Base-by-base conservation (phyloP, 2,797 vertebrate genomes). In the Acrossocheilus fasciatus region DNA sequence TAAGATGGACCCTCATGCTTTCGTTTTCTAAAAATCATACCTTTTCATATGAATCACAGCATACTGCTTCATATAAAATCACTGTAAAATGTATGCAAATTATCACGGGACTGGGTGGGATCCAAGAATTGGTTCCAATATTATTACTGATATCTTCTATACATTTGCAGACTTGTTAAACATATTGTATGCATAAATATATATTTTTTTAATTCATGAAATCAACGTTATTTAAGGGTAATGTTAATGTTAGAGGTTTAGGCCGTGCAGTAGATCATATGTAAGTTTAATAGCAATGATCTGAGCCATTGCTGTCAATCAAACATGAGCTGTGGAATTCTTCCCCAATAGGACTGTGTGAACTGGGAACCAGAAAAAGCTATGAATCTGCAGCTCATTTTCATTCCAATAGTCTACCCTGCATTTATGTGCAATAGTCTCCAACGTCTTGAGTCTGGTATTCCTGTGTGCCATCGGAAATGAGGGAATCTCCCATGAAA, bases 381-480 rank as follows among this genome's bases (percentile, higher is more conserved):
- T 88, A 81, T 81, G 43, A 69, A 88, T 87, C 86, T 88, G 75
- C 83, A 80, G 80, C 72, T 91, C 82, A 88, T 90, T 91, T 87
- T 85, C 82, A 89, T 89, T 90, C 79, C 14, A 62, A 85, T 78
- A 66, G 76, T 85, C 59, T 54, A 47, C 59, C 47, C 78, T 72
- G 78, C 82, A 82, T 86, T 20, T 14, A 36, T 75, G 73, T 64
- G 43, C 39, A 15, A 26, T 78, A 57, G 43, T 47, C 82, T 82
- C 82, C 54, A 14, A 39, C 36, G 45, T 80, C 72, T 76, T 62
- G 64, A 59, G 57, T 82, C 72, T 86, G 54, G 70, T 86, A 72
- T 82, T 84, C 52, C 66, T 79, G 23, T 77, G 86, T 87, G 87
- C 45, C 30, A 68, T 84, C 57, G 72, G 86, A 77, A 88, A 89